phyloP scores from a whole-genome alignment of 2,888 invertebrate species.

The Vesta saturnalis region DNA sequence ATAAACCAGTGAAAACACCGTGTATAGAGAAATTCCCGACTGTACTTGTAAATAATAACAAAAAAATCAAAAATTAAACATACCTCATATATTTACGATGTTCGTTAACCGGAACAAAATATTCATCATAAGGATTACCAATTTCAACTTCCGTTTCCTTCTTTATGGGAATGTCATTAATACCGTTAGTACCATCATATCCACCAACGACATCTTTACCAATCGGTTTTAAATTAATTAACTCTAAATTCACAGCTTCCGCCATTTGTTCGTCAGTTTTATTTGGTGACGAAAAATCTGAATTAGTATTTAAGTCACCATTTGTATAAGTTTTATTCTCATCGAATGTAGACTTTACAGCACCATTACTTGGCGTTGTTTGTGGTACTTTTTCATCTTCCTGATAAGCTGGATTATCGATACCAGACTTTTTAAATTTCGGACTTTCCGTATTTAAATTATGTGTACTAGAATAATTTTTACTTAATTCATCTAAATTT shows the following conservation, averaged over 20 bases:
- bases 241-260: slow-evolving; percentile 83
- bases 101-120: slow-evolving; percentile 86
- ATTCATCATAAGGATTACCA: slow-evolving; percentile 81
- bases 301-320: slow-evolving; percentile 53
- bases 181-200: slow-evolving; percentile 60
- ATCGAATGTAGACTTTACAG: slow-evolving; percentile 56
- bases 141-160: slow-evolving; percentile 74
- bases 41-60: neutral
- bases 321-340: slow-evolving; percentile 56
- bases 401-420: slow-evolving; percentile 63
- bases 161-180: slow-evolving; percentile 66
- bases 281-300: slow-evolving; percentile 51
- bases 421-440: slow-evolving; percentile 55
- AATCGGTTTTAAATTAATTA: slow-evolving; percentile 77
- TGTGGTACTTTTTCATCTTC: slow-evolving; percentile 59
- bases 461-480: slow-evolving; percentile 59
- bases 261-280: slow-evolving; percentile 56
- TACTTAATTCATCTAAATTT: slow-evolving; percentile 58
- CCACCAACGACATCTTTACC: slow-evolving; percentile 67
- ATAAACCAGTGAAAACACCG: too few relatives aligned
- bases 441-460: slow-evolving; percentile 53
- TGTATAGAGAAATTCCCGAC: too few relatives aligned
- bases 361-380: slow-evolving; percentile 61
- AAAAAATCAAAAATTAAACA: slow-evolving; percentile 44
- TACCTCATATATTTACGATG: slow-evolving; percentile 88